Base-by-base conservation (phyloP, 2,888 invertebrate species). In the Lochmaea capreae region DNA sequence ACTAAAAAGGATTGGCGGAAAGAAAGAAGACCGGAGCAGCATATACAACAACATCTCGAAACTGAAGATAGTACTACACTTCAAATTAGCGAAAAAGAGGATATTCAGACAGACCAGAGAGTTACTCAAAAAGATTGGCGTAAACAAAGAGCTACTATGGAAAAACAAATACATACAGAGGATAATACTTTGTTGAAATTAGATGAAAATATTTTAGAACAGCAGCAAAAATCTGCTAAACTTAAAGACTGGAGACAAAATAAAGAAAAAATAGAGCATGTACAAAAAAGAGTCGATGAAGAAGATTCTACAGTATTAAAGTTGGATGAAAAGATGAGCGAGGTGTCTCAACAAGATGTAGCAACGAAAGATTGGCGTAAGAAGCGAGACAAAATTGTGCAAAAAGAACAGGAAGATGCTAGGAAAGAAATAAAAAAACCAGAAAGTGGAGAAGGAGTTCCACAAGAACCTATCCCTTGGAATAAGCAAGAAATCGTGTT, bases 401-500 rank as follows among this genome's bases (percentile, higher is more conserved):
- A 71, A 49, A 63, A 70, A 62, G 22, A 26, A 22, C 6, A 65
- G 43, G 43, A 65, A 65, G 52, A 46, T 22, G 18, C 18, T 11
- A 22, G 5, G 11, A 62, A 43, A 22, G 39, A 67, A 67, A 68
- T 18, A 14, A n/a, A 71, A 73, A 61, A 69, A 16, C n/a, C 66
- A 6, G 67, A 71, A 67, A 46, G 58, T n/a, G 65, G 62, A 18
- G 46, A 75, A 67, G 57, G 26, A 42, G n/a, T 33, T 42, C 26
- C 26, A 57, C 68, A 63, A 12, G 80, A 82, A 73, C 65, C 78
- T 49, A 68, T 82, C 76, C 89, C 90, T 6, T 90, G 90, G 90
- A 93, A 90, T 8, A 89, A 93, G 82, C 92, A 93, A 85, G 88
- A 89, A 77, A 87, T 90, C n/a, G 85, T 83, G 26, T 81, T 91